Evolutionary conservation across 2,113 vertebrate species (phyloP).

Genomic region (Eudorcas thomsonii): DNA sequence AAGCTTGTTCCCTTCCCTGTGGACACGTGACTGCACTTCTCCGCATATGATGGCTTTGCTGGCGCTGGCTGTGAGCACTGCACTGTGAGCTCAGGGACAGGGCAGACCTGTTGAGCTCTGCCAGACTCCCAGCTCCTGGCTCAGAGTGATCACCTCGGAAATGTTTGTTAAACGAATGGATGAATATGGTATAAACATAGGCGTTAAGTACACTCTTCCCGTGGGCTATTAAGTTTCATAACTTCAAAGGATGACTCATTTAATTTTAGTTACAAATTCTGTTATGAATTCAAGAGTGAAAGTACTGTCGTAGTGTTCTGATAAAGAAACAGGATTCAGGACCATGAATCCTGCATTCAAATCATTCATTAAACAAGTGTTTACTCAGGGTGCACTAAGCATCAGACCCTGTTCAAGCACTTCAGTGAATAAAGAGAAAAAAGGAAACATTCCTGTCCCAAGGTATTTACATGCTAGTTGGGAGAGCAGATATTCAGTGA

Average conservation of each 20-base stretch:
- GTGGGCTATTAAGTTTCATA: neutral
- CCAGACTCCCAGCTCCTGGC: neutral
- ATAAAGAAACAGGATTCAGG: neutral
- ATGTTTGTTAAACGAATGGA: neutral
- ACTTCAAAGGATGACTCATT: conserved; percentile 1
- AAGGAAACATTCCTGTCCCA: rapidly evolving
- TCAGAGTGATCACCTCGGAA: neutral
- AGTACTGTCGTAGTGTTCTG: neutral
- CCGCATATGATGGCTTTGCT: too few species aligned
- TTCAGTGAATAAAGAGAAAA: neutral
- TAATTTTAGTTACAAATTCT: neutral
- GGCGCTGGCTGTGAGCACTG: rapidly evolving
- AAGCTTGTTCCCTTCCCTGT: neutral
- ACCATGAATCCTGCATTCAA: neutral
- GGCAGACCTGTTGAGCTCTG: neutral
- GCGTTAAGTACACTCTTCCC: neutral
- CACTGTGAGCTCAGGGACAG: rapidly evolving
- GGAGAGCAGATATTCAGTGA: neutral
- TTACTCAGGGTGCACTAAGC: neutral
- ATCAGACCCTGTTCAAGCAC: neutral
- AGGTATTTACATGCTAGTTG: neutral
- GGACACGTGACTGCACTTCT: rapidly evolving
- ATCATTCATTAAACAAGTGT: neutral
- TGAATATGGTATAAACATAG: too few species aligned
- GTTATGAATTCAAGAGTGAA: neutral